Percentiles rank a stretch among this genome's conserved stretches.
phyloP scores from a whole-genome alignment of 2,888 invertebrate genomes.

The Candidula unifasciata region DNA sequence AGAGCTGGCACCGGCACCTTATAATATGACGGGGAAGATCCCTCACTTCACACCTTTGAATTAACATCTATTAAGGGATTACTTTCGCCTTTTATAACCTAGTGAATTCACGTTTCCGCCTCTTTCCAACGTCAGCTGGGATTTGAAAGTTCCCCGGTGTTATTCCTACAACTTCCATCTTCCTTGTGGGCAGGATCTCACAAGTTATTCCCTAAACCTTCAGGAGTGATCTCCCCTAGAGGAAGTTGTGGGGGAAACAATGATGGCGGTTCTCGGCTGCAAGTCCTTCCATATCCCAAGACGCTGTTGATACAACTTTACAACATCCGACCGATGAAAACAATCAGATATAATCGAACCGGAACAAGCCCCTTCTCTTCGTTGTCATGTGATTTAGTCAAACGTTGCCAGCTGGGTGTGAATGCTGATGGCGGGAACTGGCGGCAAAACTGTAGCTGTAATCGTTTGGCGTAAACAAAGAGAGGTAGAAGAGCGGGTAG shows the following conservation, averaged over 20 bases:
- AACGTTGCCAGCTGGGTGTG: constrained; percentile 40
- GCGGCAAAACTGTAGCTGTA: background rate
- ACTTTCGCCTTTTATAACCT: no score
- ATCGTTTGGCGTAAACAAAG: background rate
- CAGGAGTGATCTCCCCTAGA: constrained; percentile 31
- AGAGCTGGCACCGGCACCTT: no score
- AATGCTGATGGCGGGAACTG: background rate
- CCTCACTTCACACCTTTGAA: no score
- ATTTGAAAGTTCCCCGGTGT: background rate
- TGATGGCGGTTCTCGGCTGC: constrained; percentile 20
- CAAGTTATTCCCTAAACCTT: background rate
- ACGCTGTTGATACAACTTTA: constrained; percentile 47
- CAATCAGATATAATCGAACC: constrained; percentile 42
- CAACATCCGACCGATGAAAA: constrained; percentile 1
- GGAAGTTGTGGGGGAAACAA: constrained; percentile 41
- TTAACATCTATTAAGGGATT: no score
- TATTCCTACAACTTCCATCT: background rate
- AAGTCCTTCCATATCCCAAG: background rate
- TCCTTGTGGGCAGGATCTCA: background rate
- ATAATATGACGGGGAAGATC: no score
- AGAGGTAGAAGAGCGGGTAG: background rate
- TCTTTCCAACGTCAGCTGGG: background rate
- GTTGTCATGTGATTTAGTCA: constrained; percentile 29
- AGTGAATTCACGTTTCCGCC: background rate
- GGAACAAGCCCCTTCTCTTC: constrained; percentile 38